These are phyloP conservation scores for Chrysemys picta DNA, from an alignment of 2,113 vertebrate species.

Conservation along the genomic window DNA sequence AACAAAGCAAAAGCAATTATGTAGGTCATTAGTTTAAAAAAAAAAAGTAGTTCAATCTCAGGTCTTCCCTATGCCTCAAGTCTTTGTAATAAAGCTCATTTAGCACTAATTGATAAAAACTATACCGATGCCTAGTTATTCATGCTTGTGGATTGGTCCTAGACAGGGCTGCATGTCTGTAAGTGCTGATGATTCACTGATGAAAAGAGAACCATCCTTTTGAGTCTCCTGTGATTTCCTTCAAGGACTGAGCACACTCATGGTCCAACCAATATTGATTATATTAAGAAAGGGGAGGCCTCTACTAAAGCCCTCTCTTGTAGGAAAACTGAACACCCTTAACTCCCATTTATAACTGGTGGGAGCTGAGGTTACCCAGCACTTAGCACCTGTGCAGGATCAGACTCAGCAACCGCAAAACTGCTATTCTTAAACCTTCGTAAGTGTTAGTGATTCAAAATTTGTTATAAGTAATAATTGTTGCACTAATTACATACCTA, in stretches of 20 bases:
- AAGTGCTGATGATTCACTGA: conserved; percentile 6
- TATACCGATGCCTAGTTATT: conserved; percentile 11
- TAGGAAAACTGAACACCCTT: conserved; percentile 5
- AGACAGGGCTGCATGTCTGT: conserved; percentile 23
- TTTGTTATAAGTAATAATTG: conserved; percentile 56
- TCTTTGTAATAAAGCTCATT: conserved; percentile 42
- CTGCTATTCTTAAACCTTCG: conserved; percentile 21
- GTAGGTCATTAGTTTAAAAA: conserved; percentile 30
- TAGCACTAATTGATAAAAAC: conserved; percentile 42
- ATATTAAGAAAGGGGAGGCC: conserved; percentile 8
- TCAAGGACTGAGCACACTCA: neutral
- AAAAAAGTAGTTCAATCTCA: neutral
- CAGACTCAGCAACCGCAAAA: neutral
- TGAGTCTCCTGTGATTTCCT: conserved; percentile 1
- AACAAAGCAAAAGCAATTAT: conserved; percentile 11
- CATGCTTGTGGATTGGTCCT: conserved; percentile 28
- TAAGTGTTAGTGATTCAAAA: conserved; percentile 31
- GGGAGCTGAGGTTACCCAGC: neutral
- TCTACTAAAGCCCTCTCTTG: neutral
- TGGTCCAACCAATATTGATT: neutral
- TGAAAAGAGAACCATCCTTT: conserved; percentile 11
- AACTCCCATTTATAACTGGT: neutral
- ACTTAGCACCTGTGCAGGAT: neutral
- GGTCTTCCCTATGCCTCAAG: neutral
- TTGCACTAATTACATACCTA: conserved; percentile 48